These are phyloP conservation scores for Intellagama lesueurii DNA, from an alignment of 2,797 vertebrate species.

Conservation along the genomic window DNA sequence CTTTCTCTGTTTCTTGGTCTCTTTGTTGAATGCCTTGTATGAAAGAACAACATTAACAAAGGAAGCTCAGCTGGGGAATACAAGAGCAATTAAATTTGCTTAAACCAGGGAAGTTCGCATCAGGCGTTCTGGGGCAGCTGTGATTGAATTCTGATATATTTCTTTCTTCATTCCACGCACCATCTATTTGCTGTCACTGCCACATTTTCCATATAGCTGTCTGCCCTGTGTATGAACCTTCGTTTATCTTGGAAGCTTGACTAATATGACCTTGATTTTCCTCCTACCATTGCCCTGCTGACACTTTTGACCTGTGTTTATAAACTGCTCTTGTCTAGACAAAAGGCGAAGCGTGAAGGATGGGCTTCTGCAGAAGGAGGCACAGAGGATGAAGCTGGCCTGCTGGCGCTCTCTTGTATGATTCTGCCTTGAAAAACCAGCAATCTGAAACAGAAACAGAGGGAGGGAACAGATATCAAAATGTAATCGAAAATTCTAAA, in stretches of 20 bases:
- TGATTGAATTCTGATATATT: slow-evolving; percentile 32
- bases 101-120: not conserved
- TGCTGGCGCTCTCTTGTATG: slow-evolving; percentile 5
- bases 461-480: not conserved
- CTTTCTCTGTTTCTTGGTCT: not conserved
- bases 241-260: slow-evolving; percentile 16
- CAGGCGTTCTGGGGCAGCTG: not conserved
- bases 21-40: not conserved
- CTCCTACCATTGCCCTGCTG: slow-evolving; percentile 3
- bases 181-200: not conserved
- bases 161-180: slow-evolving; percentile 21
- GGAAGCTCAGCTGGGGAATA: not conserved
- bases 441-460: not conserved
- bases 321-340: slow-evolving; percentile 34
- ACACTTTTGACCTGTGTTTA: slow-evolving; percentile 39
- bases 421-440: slow-evolving; percentile 14
- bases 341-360: slow-evolving; percentile 30
- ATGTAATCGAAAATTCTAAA: not conserved
- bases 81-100: slow-evolving; percentile 1
- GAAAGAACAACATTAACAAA: not conserved
- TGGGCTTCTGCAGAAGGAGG: slow-evolving; percentile 4
- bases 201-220: slow-evolving; percentile 15
- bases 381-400: slow-evolving; percentile 18
- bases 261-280: slow-evolving; percentile 28
- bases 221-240: slow-evolving; percentile 23